These are phyloP conservation scores for Lophochroa leadbeateri DNA, from an alignment of 2,113 vertebrate genomes.

Conservation along the genomic window DNA sequence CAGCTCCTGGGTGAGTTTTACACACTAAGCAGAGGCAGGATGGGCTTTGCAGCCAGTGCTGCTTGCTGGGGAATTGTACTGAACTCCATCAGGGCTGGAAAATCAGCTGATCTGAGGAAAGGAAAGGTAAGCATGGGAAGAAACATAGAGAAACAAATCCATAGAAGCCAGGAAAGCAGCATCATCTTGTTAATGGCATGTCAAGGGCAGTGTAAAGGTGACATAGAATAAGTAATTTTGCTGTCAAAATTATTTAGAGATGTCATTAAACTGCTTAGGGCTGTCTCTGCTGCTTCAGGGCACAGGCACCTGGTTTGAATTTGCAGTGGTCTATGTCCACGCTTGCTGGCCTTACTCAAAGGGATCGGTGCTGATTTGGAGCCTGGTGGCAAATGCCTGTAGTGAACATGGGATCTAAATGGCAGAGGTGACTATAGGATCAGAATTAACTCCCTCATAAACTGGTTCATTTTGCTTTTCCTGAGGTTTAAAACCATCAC, in stretches of 20 bases:
- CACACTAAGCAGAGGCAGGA: background rate
- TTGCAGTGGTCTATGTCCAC: conserved; percentile 15
- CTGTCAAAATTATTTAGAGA: conserved; percentile 76
- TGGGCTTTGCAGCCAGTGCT: background rate
- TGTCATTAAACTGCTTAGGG: conserved; percentile 71
- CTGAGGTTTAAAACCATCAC: background rate
- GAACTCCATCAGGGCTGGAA: background rate
- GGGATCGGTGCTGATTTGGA: background rate
- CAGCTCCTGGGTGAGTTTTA: background rate
- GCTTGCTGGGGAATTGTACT: background rate
- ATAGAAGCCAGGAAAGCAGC: background rate
- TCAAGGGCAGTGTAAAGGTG: conserved; percentile 69
- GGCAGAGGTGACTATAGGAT: background rate
- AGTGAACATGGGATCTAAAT: background rate
- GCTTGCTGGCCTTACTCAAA: background rate
- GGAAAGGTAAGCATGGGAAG: background rate
- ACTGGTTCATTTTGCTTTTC: background rate
- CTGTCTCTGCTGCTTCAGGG: conserved; percentile 57
- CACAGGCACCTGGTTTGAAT: conserved; percentile 59
- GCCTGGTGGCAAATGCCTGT: background rate
- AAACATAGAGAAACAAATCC: background rate
- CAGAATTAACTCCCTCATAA: background rate
- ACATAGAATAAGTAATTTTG: conserved; percentile 66
- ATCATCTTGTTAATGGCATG: conserved; percentile 42
- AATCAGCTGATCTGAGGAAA: background rate